Evolutionary conservation across 2,797 vertebrate genomes (phyloP), one percentile per base, ranked within the genome.

Genomic region (Tenualosa ilisha): DNA sequence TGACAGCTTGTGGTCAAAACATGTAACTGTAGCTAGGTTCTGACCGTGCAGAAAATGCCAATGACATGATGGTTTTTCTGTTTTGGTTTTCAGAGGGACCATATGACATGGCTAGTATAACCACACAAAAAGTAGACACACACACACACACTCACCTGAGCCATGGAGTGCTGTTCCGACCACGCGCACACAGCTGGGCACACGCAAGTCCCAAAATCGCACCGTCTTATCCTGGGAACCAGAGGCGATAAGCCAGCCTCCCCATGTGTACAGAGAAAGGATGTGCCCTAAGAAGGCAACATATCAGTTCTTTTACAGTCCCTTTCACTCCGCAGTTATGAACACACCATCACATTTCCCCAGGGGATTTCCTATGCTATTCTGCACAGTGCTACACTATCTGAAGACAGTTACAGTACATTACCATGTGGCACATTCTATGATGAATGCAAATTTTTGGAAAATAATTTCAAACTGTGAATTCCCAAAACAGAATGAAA

Each of bases 181-280:
- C 86, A 99, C 98, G 86, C 98, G 96, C 86, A 99, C 97, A 91
- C 98, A 99, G 92, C 97, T 99, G 84, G 98, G 98, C 83, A 98
- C 97, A 86, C 98, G 95, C 84, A 99, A 93, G 92, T 99, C 98
- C 98, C 98, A 99, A 93, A 99, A 99, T 50, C 98, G 95, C 54
- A 99, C 97, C 0, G 98, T 99, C 91, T 99, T 98, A 93, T 99
- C 98, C 93, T 99, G 98, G 22, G 98, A 99, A 85, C 98, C 98
- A 0, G 98, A 99, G 2, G 98, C 97, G 88, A 99, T 98, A 98
- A 99, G 98, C 98, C 98, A 99, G 11, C 98, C 97, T 20, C 97
- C 97, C 98, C 98, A 99, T 0, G 98, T 98, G 88, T 97, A 99
- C 92, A 99, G 96, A 92, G 97, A 97, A 92, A 99, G 94, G 91